Percentiles rank a stretch among this genome's conserved stretches.
phyloP scores from a whole-genome alignment of 2,113 vertebrate species.

The Myiozetetes cayanensis region DNA sequence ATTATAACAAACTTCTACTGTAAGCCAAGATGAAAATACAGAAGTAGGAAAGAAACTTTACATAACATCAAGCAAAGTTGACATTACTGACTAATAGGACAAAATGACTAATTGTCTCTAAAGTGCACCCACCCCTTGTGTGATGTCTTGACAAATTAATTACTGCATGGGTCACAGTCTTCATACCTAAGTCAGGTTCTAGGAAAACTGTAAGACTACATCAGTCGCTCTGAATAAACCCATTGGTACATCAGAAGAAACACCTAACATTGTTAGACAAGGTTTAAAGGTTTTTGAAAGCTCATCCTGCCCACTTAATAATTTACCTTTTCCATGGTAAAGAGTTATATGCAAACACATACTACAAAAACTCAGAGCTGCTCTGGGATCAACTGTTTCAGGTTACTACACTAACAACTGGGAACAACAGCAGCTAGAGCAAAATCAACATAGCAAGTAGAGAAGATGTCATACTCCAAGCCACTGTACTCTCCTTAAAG shows the following conservation, averaged over 20 bases:
- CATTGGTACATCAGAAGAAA: background rate
- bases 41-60: background rate
- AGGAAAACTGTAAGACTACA: background rate
- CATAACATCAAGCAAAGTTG: background rate
- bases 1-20: background rate
- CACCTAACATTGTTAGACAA: background rate
- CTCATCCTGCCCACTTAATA: background rate
- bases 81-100: background rate
- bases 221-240: background rate
- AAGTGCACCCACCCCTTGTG: background rate
- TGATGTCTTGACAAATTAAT: constrained; percentile 8
- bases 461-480: background rate
- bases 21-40: background rate
- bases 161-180: background rate
- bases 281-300: background rate
- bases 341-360: background rate
- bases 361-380: background rate
- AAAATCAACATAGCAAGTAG: background rate
- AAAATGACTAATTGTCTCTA: background rate
- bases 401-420: background rate
- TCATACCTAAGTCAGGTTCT: background rate
- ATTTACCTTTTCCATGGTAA: background rate
- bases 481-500: background rate
- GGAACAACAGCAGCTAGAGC: background rate
- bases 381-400: background rate